A percentile compares a stretch with the other conserved stretches of the same genome.
Conservation (phyloP, 1,140 invertebrate genomes). For the Contarinia nasturtii region DNA sequence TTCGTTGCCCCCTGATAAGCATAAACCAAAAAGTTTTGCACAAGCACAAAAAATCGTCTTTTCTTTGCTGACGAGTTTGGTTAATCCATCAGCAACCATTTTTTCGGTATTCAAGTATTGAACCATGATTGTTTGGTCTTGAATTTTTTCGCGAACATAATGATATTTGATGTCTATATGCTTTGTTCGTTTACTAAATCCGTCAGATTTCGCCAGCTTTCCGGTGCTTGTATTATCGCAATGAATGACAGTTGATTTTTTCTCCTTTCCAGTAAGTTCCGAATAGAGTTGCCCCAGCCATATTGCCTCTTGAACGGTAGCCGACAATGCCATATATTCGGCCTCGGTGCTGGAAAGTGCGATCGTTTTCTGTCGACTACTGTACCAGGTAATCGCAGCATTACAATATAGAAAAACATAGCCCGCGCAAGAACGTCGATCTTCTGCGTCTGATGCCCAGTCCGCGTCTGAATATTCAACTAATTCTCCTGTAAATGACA, state of each 20-base stretch:
- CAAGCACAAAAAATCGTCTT: no score
- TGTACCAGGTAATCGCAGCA: constrained; percentile 17
- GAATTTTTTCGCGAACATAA: constrained; percentile 6
- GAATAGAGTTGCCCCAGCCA: constrained; percentile 12
- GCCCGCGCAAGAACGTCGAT: constrained; percentile 19
- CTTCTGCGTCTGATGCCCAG: constrained; percentile 16
- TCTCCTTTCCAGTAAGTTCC: constrained; percentile 4
- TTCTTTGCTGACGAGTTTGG: constrained; percentile 6
- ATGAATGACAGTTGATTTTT: constrained; percentile 4
- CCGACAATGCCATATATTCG: constrained; percentile 18
- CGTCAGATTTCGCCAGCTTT: constrained; percentile 5
- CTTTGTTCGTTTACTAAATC: constrained; percentile 5
- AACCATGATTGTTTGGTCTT: constrained; percentile 5
- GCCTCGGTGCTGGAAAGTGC: constrained; percentile 23
- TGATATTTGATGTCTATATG: constrained; percentile 10
- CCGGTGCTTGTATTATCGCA: constrained; percentile 9
- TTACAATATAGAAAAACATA: constrained; percentile 15
- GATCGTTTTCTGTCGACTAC: constrained; percentile 16
- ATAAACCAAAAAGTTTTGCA: no score
- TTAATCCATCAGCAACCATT: constrained; percentile 11
- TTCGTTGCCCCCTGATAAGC: no score
- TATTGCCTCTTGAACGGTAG: constrained; percentile 12
- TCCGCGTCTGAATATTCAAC: constrained; percentile 20
- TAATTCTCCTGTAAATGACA: neutral
- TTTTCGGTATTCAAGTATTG: constrained; percentile 6